Percentiles rank a stretch among this genome's conserved stretches.
phyloP scores from a whole-genome alignment of 2,888 invertebrate genomes.

The Chloroclysta siterata region DNA sequence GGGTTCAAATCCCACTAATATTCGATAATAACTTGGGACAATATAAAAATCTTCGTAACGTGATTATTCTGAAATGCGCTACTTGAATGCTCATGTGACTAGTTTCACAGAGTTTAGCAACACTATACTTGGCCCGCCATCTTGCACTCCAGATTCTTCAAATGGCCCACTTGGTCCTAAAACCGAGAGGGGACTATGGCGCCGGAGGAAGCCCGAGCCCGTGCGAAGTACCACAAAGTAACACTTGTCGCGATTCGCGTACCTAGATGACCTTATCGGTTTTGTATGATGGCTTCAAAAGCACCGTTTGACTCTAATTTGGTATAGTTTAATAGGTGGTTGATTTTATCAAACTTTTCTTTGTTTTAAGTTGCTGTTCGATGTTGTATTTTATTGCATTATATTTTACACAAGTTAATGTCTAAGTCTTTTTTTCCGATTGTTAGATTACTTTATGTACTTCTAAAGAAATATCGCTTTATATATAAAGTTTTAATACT shows the following conservation, averaged over 20 bases:
- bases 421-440: constrained; percentile 5
- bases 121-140: no score
- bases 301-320: constrained; percentile 15
- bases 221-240: neutral
- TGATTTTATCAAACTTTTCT: constrained; percentile 18
- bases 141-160: neutral
- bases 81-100: neutral
- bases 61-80: neutral
- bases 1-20: no score
- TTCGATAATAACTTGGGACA: no score
- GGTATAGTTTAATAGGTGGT: constrained; percentile 20
- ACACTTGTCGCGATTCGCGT: no score
- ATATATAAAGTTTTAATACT: constrained; percentile 27
- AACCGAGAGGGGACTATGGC: neutral
- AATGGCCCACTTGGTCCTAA: neutral
- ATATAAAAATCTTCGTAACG: no score
- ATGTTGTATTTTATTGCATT: constrained; percentile 25
- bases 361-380: constrained; percentile 26
- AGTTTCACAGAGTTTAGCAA: neutral
- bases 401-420: constrained; percentile 19
- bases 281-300: constrained; percentile 23
- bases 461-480: constrained; percentile 20
- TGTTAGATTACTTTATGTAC: constrained; percentile 11
- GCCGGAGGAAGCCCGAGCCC: neutral
- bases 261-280: neutral